Base-by-base conservation (phyloP, 1,140 invertebrate species). In the Drosophila kanapiae region DNA sequence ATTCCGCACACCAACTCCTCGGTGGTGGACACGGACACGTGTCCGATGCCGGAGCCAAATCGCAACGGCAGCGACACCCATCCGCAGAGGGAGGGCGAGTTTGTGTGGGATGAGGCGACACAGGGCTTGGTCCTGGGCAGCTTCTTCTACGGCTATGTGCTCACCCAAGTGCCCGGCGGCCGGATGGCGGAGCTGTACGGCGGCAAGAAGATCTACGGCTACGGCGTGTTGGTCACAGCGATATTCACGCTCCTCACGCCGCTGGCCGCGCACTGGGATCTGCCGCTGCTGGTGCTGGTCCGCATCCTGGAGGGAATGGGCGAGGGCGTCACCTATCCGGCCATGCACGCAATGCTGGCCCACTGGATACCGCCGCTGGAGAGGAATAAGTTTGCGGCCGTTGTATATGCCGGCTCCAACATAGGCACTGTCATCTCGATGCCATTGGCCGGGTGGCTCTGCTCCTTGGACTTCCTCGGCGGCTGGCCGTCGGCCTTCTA, bases 111-210 rank as follows among this genome's bases (percentile, higher is more conserved):
- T 82, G 95, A 96, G 92, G 94, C 94, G 59, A 96, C 95, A 10
- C 97, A 97, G 93, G 96, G 96, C 56, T 93, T 97, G 63, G 96
- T 98, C 71, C 93, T 98, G 45, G 96, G 97, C 9, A 96, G 96
- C 49, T 98, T 98, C 93, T 98, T 97, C 93, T 96, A 96, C 88
- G 97, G 97, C 57, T 98, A 98, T 93, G 96, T 98, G 7, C 91
- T 97, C 49, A 97, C 97, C 18, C 97, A 98, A 94, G 95, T 98
- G 38, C 97, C 97, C 10, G 97, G 97, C 43, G 97, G 97, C 1
- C 94, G 96, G 65, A 94, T 97, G 92, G 96, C 97, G 2, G 96
- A 97, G 91, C 93, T 95, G 87, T 95, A 96, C 87, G 96, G 97
- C 13, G 96, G 96, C 42, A 98, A 98, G 93, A 93, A 95, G 53